Base-by-base conservation (phyloP, 2,797 vertebrate species). In the Mormyrops attenuatus region DNA sequence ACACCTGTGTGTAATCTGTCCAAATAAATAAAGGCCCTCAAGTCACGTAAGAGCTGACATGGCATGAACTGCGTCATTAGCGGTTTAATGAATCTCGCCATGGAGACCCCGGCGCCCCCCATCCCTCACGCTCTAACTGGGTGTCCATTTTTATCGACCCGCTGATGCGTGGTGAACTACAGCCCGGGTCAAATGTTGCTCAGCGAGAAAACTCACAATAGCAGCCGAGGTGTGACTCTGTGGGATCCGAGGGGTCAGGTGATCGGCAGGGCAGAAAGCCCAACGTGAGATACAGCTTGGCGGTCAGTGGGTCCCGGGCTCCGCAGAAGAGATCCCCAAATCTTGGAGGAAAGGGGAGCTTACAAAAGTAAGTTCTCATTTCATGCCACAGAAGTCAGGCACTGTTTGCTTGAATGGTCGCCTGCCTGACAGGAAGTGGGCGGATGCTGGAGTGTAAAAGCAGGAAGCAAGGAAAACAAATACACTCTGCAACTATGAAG, bases 51-150 rank as follows among this genome's bases (percentile, higher is more conserved):
- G 47, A 90, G 90, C 89, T 93, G 94, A 94, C 90, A 80, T 47
- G 87, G 91, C 92, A 92, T 95, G 93, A 96, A 96, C 94, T 91
- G 93, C 92, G 93, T 96, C 95, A 95, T 96, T 95, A 95, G 95
- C 95, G 90, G 91, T 91, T 93, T 95, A 95, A 96, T 95, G 94
- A 95, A 95, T 95, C 94, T 93, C 91, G 91, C 92, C 93, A 95
- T 92, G 93, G 94, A 94, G 90, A 92, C 93, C 91, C 92, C 91
- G 90, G 92, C 92, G 91, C 93, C 89, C 91, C 77, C 30, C 47
- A 86, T 91, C 86, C 52, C 84, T 89, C 88, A 89, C 34, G 85
- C 92, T 92, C 91, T 93, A 93, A 90, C 89, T 92, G 87, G 88
- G 34, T 92, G 93, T 44, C 94, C 93, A 93, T 93, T 93, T 95